Base-by-base conservation (phyloP, 2,888 invertebrate species). In the Melolontha melolontha region DNA sequence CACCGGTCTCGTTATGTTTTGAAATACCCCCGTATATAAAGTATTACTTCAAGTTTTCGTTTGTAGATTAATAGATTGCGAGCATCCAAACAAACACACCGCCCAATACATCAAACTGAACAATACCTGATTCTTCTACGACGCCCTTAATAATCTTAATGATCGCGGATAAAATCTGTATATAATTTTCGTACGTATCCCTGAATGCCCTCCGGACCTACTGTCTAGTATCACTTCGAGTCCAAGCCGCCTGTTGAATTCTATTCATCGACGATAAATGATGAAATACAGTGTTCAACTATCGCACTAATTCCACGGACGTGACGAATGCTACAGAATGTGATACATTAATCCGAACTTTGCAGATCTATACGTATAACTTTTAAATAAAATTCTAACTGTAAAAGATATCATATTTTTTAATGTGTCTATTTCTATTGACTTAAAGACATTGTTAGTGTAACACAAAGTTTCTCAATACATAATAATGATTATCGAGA, bases 61-160 rank as follows among this genome's bases (percentile, higher is more conserved):
- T 8, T 34, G 6, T 34, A 34, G 34, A 5, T 34, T 47, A 47
- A 42, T 72, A 17, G 77, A 78, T 77, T 77, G 78, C 75, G 78
- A 76, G 72, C 74, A 76, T 70, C 77, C 80, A 79, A 81, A 79
- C 79, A 81, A 80, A 81, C 80, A 80, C 75, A 76, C 73, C 75
- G 75, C 73, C 34, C 80, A 77, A 81, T 81, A 79, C 77, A 80
- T 80, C 80, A 81, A 59, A 42, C 50, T 55, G 64, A 66, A 65
- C 64, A 65, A 65, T 65, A 79, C 73, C 72, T 74, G 78, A 79
- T 79, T 79, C 77, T 79, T 78, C 78, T 77, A 80, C 79, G 75
- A 79, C 82, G 81, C 82, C 82, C 81, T 81, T 82, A 82, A 82
- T 82, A 82, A 82, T 82, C 82, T 82, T 82, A 82, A 82, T 82